Evolutionary conservation across 2,113 vertebrate genomes (phyloP).

Genomic region (Plectropomus leopardus): DNA sequence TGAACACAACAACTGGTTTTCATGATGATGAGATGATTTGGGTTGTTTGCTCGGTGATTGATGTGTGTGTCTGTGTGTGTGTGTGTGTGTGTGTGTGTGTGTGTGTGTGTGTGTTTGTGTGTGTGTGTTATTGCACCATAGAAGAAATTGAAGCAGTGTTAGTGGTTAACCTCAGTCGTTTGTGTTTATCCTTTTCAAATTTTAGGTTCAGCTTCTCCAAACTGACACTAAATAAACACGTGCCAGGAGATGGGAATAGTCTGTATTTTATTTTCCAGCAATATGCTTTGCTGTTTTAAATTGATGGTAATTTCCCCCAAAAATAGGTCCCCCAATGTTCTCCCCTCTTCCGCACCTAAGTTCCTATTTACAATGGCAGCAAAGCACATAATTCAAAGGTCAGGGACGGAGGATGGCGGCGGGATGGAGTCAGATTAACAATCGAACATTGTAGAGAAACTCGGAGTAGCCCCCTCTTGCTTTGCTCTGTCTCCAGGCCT

Average conservation of each 20-base stretch:
- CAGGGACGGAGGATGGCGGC: slow-evolving; percentile 20
- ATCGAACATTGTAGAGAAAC: slow-evolving; percentile 34
- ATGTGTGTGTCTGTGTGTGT: slow-evolving; percentile 40
- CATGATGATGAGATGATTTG: slow-evolving; percentile 31
- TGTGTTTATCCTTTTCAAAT: slow-evolving; percentile 55
- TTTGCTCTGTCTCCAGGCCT: slow-evolving; percentile 47
- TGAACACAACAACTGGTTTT: slow-evolving; percentile 36
- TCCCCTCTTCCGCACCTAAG: slow-evolving; percentile 17
- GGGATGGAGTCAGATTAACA: slow-evolving; percentile 26
- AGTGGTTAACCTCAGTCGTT: slow-evolving; percentile 51
- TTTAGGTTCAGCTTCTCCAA: slow-evolving; percentile 43
- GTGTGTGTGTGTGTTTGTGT: slow-evolving; percentile 21
- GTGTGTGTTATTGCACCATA: slow-evolving; percentile 10
- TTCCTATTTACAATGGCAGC: slow-evolving; percentile 54
- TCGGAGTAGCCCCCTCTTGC: slow-evolving; percentile 10
- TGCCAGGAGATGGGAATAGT: slow-evolving; percentile 53
- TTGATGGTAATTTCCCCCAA: slow-evolving; percentile 44
- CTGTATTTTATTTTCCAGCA: slow-evolving; percentile 64
- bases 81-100: slow-evolving; percentile 31
- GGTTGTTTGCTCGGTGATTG: slow-evolving; percentile 45
- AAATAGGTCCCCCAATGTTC: slow-evolving; percentile 19
- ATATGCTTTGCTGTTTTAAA: slow-evolving; percentile 48
- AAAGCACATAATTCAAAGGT: slow-evolving; percentile 39
- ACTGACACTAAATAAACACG: slow-evolving; percentile 68
- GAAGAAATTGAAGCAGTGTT: slow-evolving; percentile 46